Percentiles rank a stretch among this genome's conserved stretches.
phyloP scores from a whole-genome alignment of 2,797 vertebrate species.

The Alexandromys oeconomus region DNA sequence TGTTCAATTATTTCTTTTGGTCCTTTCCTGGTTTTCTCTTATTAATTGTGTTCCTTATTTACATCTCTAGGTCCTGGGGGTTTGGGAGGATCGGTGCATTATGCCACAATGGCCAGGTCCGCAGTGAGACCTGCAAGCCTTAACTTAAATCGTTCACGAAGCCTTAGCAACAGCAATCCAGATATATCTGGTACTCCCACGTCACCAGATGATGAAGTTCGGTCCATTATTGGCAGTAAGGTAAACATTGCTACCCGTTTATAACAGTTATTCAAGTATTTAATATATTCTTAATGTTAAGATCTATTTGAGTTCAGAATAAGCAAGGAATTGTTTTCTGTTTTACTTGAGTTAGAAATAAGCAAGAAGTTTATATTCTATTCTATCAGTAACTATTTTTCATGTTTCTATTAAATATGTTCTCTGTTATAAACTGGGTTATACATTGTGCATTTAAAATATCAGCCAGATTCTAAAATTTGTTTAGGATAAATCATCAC shows the following conservation, averaged over 20 bases:
- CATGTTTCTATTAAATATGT: slow-evolving; percentile 39
- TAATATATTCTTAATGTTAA: slow-evolving; percentile 60
- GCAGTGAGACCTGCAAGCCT: slow-evolving; percentile 97
- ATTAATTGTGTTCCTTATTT: slow-evolving; percentile 27
- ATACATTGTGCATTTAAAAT: background rate
- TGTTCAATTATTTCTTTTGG: background rate
- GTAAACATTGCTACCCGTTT: slow-evolving; percentile 86
- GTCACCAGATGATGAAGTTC: slow-evolving; percentile 98
- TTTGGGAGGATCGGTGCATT: slow-evolving; percentile 97
- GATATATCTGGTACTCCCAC: slow-evolving; percentile 98
- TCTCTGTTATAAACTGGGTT: slow-evolving; percentile 30
- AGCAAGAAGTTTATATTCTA: slow-evolving; percentile 25
- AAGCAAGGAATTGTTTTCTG: slow-evolving; percentile 24
- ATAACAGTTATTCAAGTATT: background rate
- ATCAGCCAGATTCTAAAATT: slow-evolving; percentile 12
- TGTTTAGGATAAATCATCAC: background rate
- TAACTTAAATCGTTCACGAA: slow-evolving; percentile 97
- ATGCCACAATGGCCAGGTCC: slow-evolving; percentile 98
- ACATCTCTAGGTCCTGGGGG: slow-evolving; percentile 90
- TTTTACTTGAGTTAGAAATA: slow-evolving; percentile 49
- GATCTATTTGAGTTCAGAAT: slow-evolving; percentile 51
- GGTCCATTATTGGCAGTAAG: slow-evolving; percentile 98
- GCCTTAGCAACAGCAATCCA: slow-evolving; percentile 99
- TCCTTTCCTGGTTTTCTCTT: slow-evolving; percentile 49
- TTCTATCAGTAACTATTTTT: slow-evolving; percentile 31